Conservation (phyloP, 2,797 vertebrate genomes). For the Gastrophryne carolinensis region DNA sequence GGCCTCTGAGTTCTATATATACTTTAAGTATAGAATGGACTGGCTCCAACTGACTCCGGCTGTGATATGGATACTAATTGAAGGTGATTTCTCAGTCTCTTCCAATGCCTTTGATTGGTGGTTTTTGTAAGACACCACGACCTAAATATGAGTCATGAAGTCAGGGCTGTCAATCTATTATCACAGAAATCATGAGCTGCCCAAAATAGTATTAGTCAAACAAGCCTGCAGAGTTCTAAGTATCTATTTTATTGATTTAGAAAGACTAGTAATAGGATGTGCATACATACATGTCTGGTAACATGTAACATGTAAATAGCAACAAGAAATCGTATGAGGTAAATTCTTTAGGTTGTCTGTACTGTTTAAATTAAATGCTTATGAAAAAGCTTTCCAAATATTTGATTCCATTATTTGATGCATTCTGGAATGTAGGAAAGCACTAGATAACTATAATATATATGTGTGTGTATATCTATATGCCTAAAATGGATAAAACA, state of each 20-base stretch:
- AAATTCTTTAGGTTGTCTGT: too few relatives aligned
- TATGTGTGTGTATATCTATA: too few relatives aligned
- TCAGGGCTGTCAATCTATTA: slow-evolving; percentile 20
- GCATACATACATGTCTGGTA: too few relatives aligned
- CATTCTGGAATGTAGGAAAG: too few relatives aligned
- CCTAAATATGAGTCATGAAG: slow-evolving; percentile 20
- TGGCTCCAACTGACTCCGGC: neutral
- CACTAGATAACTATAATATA: too few relatives aligned
- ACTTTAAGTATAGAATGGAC: neutral
- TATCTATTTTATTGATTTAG: neutral
- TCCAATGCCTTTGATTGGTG: neutral
- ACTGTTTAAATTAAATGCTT: too few relatives aligned
- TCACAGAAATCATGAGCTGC: slow-evolving; percentile 8
- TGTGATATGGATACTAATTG: neutral
- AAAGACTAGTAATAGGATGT: neutral
- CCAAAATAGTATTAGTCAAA: slow-evolving; percentile 35
- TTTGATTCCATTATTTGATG: too few relatives aligned
- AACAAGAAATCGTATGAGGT: too few relatives aligned
- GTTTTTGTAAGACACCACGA: slow-evolving; percentile 28
- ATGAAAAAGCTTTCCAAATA: too few relatives aligned
- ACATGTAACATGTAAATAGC: too few relatives aligned
- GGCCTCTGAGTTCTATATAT: neutral
- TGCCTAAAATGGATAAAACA: too few relatives aligned
- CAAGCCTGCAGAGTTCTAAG: neutral
- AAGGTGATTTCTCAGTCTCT: slow-evolving; percentile 4